Percentiles rank a stretch among this genome's conserved stretches.
phyloP scores from a whole-genome alignment of 2,113 vertebrate genomes.

The Motacilla tschutschensis region DNA sequence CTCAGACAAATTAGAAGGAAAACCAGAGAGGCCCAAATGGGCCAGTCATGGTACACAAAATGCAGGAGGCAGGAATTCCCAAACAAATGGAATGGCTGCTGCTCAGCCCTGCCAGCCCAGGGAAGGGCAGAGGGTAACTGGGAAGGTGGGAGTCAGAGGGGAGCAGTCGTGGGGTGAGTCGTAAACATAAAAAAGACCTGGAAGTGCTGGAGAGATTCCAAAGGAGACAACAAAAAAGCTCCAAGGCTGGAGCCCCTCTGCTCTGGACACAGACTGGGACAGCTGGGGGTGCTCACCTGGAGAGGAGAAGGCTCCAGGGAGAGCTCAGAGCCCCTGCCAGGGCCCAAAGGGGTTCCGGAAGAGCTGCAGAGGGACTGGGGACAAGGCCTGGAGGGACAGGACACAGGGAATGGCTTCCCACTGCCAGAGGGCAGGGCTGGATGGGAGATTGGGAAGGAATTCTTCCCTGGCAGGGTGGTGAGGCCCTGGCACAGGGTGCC shows the following conservation, averaged over 20 bases:
- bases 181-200: not conserved
- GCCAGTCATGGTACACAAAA: accelerated
- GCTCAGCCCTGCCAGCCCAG: not conserved
- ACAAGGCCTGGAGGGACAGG: accelerated
- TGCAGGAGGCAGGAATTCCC: not conserved
- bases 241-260: not conserved
- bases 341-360: not conserved
- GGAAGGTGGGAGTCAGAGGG: not conserved
- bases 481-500: not conserved
- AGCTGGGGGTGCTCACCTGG: not conserved
- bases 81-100: accelerated
- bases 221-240: not conserved
- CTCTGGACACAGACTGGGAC: not conserved
- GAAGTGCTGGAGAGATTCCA: not conserved
- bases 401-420: not conserved
- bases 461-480: accelerated
- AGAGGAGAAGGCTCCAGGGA: not conserved
- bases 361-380: not conserved
- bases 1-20: not conserved
- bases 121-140: not conserved
- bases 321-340: not conserved
- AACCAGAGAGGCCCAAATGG: not conserved
- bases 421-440: not conserved
- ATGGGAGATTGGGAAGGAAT: not conserved
- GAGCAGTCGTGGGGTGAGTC: not conserved